These are phyloP conservation scores for Chionoecetes opilio DNA, from an alignment of 1,140 invertebrate genomes.

Conservation along the genomic window DNA sequence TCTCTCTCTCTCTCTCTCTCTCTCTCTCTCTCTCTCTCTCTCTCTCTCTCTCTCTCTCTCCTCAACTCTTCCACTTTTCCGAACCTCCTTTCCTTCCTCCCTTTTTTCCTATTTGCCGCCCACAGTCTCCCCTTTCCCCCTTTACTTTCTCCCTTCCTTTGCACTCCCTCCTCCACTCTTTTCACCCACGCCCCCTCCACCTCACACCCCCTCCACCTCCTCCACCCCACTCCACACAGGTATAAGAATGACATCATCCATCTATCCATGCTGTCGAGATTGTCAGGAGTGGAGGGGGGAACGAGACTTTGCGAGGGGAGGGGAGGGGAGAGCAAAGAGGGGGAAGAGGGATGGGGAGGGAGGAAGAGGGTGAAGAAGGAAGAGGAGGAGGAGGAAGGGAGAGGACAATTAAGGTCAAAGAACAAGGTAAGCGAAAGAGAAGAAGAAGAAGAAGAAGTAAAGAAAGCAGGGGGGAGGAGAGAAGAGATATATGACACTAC, in stretches of 20 bases:
- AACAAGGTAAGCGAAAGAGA: neutral
- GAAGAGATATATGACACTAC: neutral
- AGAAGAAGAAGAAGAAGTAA: neutral
- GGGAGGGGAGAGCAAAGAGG: neutral
- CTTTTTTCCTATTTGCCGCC: neutral
- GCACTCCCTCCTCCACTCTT: neutral
- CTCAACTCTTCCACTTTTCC: neutral
- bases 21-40: too few relatives aligned
- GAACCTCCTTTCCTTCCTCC: neutral
- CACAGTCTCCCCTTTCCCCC: neutral
- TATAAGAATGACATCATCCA: conserved; percentile 18
- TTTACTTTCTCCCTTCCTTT: neutral
- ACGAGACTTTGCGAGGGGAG: neutral
- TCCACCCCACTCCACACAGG: neutral
- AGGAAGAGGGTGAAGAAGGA: neutral
- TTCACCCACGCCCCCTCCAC: neutral
- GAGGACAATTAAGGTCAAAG: neutral
- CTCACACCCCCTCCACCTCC: neutral
- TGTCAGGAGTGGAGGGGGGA: conserved; percentile 22
- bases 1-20: too few relatives aligned
- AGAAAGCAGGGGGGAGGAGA: neutral
- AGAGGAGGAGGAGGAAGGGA: neutral
- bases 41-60: too few relatives aligned
- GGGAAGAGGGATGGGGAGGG: neutral
- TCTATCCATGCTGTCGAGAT: neutral